A percentile compares a stretch with the other conserved stretches of the same genome.
These are phyloP conservation scores for Tridacna gigas DNA, from an alignment of 2,888 invertebrate species.

Conservation along the genomic window DNA sequence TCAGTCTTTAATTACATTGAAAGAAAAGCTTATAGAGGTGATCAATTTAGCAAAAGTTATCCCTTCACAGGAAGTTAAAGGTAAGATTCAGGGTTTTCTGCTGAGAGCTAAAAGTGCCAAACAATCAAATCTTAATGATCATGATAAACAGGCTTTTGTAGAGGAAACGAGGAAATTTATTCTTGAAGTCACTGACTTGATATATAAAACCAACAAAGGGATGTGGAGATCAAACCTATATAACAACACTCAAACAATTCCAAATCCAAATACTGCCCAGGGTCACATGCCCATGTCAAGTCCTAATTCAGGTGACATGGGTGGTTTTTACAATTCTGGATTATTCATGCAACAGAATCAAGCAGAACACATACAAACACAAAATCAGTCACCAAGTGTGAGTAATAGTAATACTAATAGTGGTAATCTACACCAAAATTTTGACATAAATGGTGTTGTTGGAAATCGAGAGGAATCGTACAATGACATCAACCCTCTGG, in stretches of 20 bases:
- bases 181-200: not conserved
- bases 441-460: too few relatives aligned
- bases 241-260: too few relatives aligned
- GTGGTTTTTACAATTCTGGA: too few relatives aligned
- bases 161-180: slow-evolving; percentile 4
- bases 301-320: too few relatives aligned
- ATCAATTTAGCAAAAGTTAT: not conserved
- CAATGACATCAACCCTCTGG: slow-evolving; percentile 14
- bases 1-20: not conserved
- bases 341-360: too few relatives aligned
- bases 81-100: not conserved
- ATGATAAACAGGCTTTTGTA: not conserved
- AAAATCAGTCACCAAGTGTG: too few relatives aligned
- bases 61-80: not conserved
- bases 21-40: not conserved
- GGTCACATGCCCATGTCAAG: too few relatives aligned
- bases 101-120: not conserved
- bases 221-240: too few relatives aligned
- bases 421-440: too few relatives aligned
- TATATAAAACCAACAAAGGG: not conserved
- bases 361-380: too few relatives aligned
- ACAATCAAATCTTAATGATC: not conserved
- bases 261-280: too few relatives aligned
- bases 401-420: too few relatives aligned
- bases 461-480: not conserved